These are phyloP conservation scores for Mobula hypostoma DNA, from an alignment of 2,113 vertebrate species.

Conservation along the genomic window DNA sequence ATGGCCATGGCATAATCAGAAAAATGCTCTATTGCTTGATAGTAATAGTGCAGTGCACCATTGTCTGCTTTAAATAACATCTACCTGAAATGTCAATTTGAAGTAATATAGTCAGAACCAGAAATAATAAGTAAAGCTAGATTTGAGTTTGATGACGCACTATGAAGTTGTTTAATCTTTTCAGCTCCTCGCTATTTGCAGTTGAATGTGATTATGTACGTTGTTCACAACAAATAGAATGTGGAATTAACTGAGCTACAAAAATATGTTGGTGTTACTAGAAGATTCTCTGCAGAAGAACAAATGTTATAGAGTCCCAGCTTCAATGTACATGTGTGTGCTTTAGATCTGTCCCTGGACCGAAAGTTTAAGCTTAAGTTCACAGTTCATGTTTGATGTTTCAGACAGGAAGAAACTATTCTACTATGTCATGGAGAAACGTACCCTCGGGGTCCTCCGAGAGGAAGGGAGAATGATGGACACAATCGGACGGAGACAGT, in stretches of 20 bases:
- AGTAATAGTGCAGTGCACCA: not conserved
- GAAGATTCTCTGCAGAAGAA: not conserved
- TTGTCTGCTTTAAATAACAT: not conserved
- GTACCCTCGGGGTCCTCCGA: too few relatives aligned
- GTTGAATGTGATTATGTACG: not conserved
- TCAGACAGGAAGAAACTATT: not conserved
- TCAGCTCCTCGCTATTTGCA: not conserved
- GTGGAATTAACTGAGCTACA: not conserved
- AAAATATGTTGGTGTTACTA: slow-evolving; percentile 5
- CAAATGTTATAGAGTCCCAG: not conserved
- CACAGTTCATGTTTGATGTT: not conserved
- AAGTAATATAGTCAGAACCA: not conserved
- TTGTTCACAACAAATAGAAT: slow-evolving; percentile 1
- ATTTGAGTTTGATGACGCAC: not conserved
- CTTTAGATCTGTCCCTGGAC: not conserved
- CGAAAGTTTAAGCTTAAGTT: not conserved
- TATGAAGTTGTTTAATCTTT: not conserved
- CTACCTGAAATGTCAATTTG: not conserved
- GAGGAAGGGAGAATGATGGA: too few relatives aligned
- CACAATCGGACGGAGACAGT: too few relatives aligned
- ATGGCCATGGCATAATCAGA: not conserved
- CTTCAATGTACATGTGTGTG: not conserved
- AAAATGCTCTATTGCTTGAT: not conserved
- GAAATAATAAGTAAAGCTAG: not conserved
- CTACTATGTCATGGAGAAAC: too few relatives aligned